Evolutionary conservation across 2,113 vertebrate genomes (phyloP), one percentile per base, ranked within the genome.

Genomic region (Apodemus sylvaticus): DNA sequence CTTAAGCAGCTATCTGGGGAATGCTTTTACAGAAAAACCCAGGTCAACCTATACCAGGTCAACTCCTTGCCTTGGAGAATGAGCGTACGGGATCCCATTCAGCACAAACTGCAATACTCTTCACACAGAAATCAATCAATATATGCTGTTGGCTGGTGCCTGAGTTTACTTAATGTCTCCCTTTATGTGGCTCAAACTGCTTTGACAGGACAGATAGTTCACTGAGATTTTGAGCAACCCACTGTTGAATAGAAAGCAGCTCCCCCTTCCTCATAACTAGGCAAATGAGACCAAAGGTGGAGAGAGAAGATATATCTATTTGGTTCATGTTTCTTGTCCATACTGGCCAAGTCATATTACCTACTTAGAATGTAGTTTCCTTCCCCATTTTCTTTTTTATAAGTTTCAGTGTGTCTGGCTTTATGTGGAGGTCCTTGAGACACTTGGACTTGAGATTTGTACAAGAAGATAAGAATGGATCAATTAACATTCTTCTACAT

Each of bases 41-140:
- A 82, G 96, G 97, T 97, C 95, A 97, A 19, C 96, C 85, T 96
- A 51, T 82, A 88, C 90, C 88, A 96, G 93, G 86, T 89, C 94
- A 90, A 70, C 85, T 74, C 92, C 82, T 39, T 91, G 79, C 77
- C 86, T 93, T 82, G 79, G 95, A 95, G 81, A 88, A 71, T 90
- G 93, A 87, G 85, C 66, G 81, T 92, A 86, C 64, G 19, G n/a
- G 73, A 79, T 93, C 88, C 77, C 81, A 95, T 92, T 97, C 88
- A 92, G 92, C 73, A 96, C 73, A 64, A 74, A 96, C 82, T 96
- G 91, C 94, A 92, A 5, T 71, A 90, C 92, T 95, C 92, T 97
- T 92, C 94, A 93, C 93, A 96, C 79, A 93, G 92, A 95, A 96
- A 85, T 86, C 66, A 92, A 97, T 97, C 97, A 94, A 95, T 97